These are phyloP conservation scores for Rhinogobio ventralis DNA, from an alignment of 2,797 vertebrate genomes.

Conservation along the genomic window DNA sequence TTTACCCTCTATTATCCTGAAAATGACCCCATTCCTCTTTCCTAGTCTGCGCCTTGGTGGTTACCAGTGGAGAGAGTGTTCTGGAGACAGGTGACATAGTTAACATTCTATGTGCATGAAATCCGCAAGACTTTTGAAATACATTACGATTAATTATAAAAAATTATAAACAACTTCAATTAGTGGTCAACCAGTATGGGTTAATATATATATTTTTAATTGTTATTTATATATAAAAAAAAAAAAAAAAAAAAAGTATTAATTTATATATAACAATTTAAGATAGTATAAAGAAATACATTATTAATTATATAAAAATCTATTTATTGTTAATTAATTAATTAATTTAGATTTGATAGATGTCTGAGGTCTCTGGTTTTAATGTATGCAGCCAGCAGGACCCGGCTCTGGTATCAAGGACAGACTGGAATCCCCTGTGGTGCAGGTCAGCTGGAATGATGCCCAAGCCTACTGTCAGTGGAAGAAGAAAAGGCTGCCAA, in stretches of 20 bases:
- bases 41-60: conserved; percentile 96
- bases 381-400: conserved; percentile 66
- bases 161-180: not conserved
- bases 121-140: not conserved
- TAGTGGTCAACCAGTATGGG: not conserved
- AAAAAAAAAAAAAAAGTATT: not conserved
- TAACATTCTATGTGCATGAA: not conserved
- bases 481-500: conserved; percentile 86
- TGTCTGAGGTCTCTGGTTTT: not conserved
- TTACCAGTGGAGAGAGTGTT: conserved; percentile 88
- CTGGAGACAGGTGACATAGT: conserved; percentile 91
- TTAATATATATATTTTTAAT: not conserved
- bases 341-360: not conserved
- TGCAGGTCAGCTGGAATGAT: conserved; percentile 97
- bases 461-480: conserved; percentile 88
- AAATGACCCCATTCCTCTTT: not conserved
- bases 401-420: conserved; percentile 89
- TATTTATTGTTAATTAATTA: not conserved
- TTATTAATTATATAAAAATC: not conserved
- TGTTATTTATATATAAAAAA: not conserved
- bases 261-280: not conserved
- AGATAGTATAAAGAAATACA: not conserved
- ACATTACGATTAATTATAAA: not conserved
- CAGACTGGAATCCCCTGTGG: conserved; percentile 86
- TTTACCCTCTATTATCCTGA: not conserved